Evolutionary conservation across 2,113 vertebrate genomes (phyloP).

Genomic region (Notothenia coriiceps): DNA sequence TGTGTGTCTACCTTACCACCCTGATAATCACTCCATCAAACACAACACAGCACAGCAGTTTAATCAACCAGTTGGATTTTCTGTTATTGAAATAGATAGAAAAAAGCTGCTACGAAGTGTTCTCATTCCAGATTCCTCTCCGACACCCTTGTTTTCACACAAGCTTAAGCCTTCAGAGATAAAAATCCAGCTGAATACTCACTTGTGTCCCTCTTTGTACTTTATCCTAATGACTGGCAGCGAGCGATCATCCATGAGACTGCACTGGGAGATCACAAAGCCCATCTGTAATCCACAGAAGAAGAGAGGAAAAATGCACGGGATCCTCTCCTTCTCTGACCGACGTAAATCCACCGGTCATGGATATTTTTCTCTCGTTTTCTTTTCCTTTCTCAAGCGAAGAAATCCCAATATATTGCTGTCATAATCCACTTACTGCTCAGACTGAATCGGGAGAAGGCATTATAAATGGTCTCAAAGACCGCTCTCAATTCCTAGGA

Average conservation of each 20-base stretch:
- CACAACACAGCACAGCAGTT: slow-evolving; percentile 56
- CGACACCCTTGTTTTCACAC: slow-evolving; percentile 47
- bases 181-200: slow-evolving; percentile 71
- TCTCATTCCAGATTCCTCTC: slow-evolving; percentile 51
- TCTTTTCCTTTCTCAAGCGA: slow-evolving; percentile 51
- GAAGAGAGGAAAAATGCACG: slow-evolving; percentile 42
- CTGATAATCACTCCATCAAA: slow-evolving; percentile 35
- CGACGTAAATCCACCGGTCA: slow-evolving; percentile 73
- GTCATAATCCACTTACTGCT: slow-evolving; percentile 79
- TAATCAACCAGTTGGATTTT: slow-evolving; percentile 43
- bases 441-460: slow-evolving; percentile 56
- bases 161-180: slow-evolving; percentile 55
- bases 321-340: slow-evolving; percentile 59
- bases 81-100: slow-evolving; percentile 12
- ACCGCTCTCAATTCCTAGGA: slow-evolving; percentile 54
- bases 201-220: slow-evolving; percentile 76
- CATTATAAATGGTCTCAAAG: slow-evolving; percentile 57
- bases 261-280: slow-evolving; percentile 67
- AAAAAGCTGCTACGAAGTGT: slow-evolving; percentile 32
- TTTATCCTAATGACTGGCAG: slow-evolving; percentile 74
- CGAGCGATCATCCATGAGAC: slow-evolving; percentile 74
- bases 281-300: slow-evolving; percentile 82
- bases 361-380: slow-evolving; percentile 39
- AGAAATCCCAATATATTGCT: slow-evolving; percentile 70
- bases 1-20: slow-evolving; percentile 27